Conservation (phyloP, 2,888 invertebrate genomes). For the Kuschelorhynchus macadamiae region DNA sequence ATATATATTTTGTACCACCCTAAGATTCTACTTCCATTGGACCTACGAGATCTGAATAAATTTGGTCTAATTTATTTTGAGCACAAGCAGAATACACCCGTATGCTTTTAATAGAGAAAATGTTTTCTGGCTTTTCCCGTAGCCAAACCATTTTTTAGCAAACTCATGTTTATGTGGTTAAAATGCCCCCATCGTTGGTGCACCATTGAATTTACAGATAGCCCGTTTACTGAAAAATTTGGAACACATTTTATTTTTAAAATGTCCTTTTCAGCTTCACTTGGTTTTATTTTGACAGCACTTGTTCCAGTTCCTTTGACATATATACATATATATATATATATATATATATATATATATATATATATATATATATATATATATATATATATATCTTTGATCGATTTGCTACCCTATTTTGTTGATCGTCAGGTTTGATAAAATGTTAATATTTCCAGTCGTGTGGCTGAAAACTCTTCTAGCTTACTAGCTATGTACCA, state of each 20-base stretch:
- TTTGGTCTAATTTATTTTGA: slow-evolving; percentile 40
- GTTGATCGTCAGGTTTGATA: slow-evolving; percentile 30
- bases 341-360: too few relatives aligned
- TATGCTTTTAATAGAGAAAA: too few relatives aligned
- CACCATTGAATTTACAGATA: slow-evolving; percentile 51
- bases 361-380: too few relatives aligned
- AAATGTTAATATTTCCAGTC: slow-evolving; percentile 29
- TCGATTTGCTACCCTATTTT: slow-evolving; percentile 34
- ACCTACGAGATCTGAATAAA: slow-evolving; percentile 45
- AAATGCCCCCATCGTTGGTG: too few relatives aligned
- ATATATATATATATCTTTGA: slow-evolving; percentile 18
- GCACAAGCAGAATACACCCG: slow-evolving; percentile 58
- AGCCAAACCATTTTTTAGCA: too few relatives aligned
- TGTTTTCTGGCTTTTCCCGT: too few relatives aligned
- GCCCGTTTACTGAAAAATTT: slow-evolving; percentile 39
- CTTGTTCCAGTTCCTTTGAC: background rate
- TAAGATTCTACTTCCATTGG: slow-evolving; percentile 46
- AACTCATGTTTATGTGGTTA: too few relatives aligned
- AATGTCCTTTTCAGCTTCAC: slow-evolving; percentile 6
- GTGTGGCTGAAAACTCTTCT: slow-evolving; percentile 40
- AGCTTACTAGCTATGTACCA: slow-evolving; percentile 45
- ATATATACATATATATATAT: too few relatives aligned
- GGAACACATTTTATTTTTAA: slow-evolving; percentile 20
- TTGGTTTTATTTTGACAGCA: background rate
- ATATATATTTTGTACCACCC: slow-evolving; percentile 28